A percentile compares a stretch with the other conserved stretches of the same genome.
Evolutionary conservation across 2,113 vertebrate species (phyloP).

Genomic region (Gymnorhina tibicen): DNA sequence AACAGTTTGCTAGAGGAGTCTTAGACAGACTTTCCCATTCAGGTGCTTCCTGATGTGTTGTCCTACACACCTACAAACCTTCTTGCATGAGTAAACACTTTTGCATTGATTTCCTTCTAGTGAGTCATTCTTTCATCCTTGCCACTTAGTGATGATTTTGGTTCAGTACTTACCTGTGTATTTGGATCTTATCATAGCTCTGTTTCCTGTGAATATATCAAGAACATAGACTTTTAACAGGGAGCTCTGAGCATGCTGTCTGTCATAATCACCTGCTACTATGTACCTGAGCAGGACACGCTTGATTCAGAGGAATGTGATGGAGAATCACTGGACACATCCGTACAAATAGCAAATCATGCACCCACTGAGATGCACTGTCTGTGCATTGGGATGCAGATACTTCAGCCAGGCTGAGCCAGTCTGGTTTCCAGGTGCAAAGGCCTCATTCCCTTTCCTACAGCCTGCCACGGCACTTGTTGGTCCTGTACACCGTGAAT

Average conservation of each 20-base stretch:
- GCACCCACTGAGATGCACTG: not conserved
- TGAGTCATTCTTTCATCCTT: not conserved
- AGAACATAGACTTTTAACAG: not conserved
- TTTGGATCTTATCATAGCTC: not conserved
- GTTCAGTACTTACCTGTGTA: not conserved
- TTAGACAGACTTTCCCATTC: not conserved
- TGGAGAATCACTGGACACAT: not conserved
- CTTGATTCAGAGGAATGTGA: not conserved
- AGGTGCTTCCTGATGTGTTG: not conserved
- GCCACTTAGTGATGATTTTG: not conserved
- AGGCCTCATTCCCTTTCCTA: not conserved
- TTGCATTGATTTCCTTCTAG: not conserved
- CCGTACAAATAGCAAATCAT: not conserved
- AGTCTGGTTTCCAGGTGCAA: not conserved
- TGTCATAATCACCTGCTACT: not conserved
- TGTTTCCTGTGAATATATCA: not conserved
- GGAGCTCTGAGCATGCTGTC: not conserved
- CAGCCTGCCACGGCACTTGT: not conserved
- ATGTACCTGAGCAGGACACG: not conserved
- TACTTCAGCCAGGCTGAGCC: not conserved
- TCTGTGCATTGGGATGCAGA: not conserved
- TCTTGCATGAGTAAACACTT: not conserved
- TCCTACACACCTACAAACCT: not conserved
- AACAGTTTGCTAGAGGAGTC: not conserved
- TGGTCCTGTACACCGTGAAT: not conserved